Evolutionary conservation across 2,888 invertebrate genomes (phyloP).

Genomic region (Plagodis dolabraria): DNA sequence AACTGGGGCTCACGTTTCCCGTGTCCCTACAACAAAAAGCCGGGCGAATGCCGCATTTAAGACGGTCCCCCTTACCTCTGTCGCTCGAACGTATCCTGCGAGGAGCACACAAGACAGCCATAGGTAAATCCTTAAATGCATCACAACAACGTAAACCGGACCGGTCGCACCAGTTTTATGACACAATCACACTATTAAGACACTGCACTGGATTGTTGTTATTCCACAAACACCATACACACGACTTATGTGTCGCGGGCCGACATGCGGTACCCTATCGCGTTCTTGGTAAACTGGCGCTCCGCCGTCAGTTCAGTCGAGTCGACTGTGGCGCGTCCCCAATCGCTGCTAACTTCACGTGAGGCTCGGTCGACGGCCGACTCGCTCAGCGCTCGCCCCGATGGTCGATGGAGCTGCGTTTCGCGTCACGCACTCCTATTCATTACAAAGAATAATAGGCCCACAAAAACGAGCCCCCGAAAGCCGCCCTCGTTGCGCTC

Average conservation of each 20-base stretch:
- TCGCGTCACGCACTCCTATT: slow-evolving; percentile 75
- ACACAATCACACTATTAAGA: slow-evolving; percentile 73
- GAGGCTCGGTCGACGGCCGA: slow-evolving; percentile 38
- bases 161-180: slow-evolving; percentile 68
- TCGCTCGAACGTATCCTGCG: slow-evolving; percentile 89
- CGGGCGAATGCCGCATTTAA: slow-evolving; percentile 77
- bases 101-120: slow-evolving; percentile 90
- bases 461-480: slow-evolving; percentile 49
- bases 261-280: slow-evolving; percentile 70
- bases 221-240: slow-evolving; percentile 80
- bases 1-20: slow-evolving; percentile 45
- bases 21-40: slow-evolving; percentile 70
- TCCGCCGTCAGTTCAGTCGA: slow-evolving; percentile 51
- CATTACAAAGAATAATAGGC: slow-evolving; percentile 59
- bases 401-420: slow-evolving; percentile 76
- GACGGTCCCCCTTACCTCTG: slow-evolving; percentile 88
- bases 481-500: slow-evolving; percentile 28
- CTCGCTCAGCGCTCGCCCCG: slow-evolving; percentile 58
- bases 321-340: slow-evolving; percentile 35
- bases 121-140: slow-evolving; percentile 91
- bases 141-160: slow-evolving; percentile 84
- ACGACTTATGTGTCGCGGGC: slow-evolving; percentile 67
- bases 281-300: slow-evolving; percentile 78
- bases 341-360: slow-evolving; percentile 10
- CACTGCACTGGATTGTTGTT: slow-evolving; percentile 82